Conservation (phyloP, 2,888 invertebrate species). For the Gryllus longicercus region DNA sequence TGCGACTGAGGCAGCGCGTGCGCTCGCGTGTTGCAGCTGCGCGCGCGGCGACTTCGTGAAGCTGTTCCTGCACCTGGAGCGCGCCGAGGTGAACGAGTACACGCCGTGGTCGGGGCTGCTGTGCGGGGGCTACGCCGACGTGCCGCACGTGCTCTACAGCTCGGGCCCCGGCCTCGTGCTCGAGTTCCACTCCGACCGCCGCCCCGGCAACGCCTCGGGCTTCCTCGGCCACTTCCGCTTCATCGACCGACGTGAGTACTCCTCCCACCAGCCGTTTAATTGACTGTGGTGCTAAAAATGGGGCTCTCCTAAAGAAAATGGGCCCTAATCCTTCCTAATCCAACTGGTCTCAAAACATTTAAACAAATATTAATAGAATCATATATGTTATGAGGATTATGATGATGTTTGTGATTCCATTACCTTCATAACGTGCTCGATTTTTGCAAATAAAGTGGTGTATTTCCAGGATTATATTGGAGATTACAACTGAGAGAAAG, state of each 20-base stretch:
- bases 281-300: constrained; percentile 60
- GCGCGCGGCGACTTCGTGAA: constrained; percentile 71
- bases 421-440: no score
- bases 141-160: constrained; percentile 70
- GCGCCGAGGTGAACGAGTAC: constrained; percentile 68
- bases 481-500: no score
- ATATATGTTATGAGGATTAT: no score
- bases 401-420: no score
- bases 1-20: no score
- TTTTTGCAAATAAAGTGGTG: no score
- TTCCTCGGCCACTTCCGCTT: constrained; percentile 23
- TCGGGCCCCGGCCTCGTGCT: constrained; percentile 69
- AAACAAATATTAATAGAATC: no score
- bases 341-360: no score
- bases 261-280: constrained; percentile 63
- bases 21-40: constrained; percentile 60
- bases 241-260: constrained; percentile 22
- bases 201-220: constrained; percentile 12
- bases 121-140: constrained; percentile 66
- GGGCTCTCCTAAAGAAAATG: no score
- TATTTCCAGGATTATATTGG: no score
- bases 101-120: constrained; percentile 70
- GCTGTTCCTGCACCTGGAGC: constrained; percentile 71
- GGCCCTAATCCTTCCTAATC: no score
- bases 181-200: constrained; percentile 60